Conservation (phyloP, 2,888 invertebrate species). For the Ochropacha duplaris region DNA sequence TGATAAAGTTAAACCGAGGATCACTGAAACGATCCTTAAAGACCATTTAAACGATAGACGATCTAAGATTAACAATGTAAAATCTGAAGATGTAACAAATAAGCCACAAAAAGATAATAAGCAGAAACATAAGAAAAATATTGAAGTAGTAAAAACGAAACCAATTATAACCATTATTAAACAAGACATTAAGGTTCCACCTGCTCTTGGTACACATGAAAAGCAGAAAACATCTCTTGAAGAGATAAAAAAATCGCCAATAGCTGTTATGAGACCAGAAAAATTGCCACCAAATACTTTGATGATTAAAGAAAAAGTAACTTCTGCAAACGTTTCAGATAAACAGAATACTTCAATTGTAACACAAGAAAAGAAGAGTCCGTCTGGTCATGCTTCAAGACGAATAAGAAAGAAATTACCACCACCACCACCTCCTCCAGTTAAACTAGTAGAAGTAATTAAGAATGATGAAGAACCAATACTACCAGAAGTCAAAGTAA, state of each 20-base stretch:
- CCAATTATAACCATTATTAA: not conserved
- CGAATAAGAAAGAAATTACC: constrained; percentile 70
- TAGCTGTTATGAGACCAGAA: not conserved
- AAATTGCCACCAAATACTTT: not conserved
- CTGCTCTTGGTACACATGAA: not conserved
- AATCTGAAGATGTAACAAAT: constrained; percentile 11
- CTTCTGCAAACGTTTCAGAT: not conserved
- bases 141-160: not conserved
- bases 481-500: constrained; percentile 80
- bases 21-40: constrained; percentile 24
- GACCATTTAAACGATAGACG: not conserved
- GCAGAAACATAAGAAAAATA: constrained; percentile 6
- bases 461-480: constrained; percentile 58
- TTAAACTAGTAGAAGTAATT: constrained; percentile 28
- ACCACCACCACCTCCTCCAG: constrained; percentile 72
- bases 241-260: not conserved
- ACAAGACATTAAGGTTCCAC: not conserved
- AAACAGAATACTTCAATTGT: not conserved
- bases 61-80: constrained; percentile 17
- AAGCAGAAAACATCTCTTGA: not conserved
- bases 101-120: constrained; percentile 12
- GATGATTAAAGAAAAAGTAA: not conserved
- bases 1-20: constrained; percentile 24
- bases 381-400: constrained; percentile 59
- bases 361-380: constrained; percentile 51